phyloP scores from a whole-genome alignment of 2,113 vertebrate genomes.

The Ariopsis seemanni region DNA sequence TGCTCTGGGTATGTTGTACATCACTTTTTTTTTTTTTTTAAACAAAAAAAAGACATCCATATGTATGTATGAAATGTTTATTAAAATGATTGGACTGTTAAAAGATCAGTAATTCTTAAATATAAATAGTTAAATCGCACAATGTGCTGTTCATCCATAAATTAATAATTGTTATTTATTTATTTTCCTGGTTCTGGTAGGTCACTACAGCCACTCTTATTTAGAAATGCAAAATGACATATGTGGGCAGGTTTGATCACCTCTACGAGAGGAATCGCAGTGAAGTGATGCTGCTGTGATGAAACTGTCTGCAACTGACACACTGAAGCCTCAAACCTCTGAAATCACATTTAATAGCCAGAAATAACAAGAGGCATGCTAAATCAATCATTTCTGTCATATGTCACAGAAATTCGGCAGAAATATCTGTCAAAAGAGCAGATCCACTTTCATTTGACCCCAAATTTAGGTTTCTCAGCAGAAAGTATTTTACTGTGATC shows the following conservation, averaged over 20 bases:
- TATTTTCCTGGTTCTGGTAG: no score
- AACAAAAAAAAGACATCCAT: no score
- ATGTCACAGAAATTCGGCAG: not conserved
- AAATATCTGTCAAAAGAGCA: not conserved
- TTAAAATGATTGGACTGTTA: no score
- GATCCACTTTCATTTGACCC: not conserved
- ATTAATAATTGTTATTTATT: not conserved
- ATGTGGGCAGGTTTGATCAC: not conserved
- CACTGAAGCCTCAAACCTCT: not conserved
- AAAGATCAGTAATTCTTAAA: no score
- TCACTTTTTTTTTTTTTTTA: no score
- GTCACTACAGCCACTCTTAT: not conserved
- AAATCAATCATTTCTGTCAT: conserved; percentile 20
- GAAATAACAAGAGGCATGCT: not conserved
- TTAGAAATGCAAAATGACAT: not conserved
- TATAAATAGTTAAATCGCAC: not conserved
- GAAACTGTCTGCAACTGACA: not conserved
- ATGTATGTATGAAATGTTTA: no score
- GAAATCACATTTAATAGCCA: not conserved
- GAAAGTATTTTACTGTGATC: not conserved
- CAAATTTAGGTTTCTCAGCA: not conserved
- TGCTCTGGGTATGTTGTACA: no score
- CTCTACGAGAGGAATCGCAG: not conserved
- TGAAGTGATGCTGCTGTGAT: conserved; percentile 1
- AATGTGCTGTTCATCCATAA: not conserved